Conservation (phyloP, 2,797 vertebrate species). For the Bradypodion pumilum region DNA sequence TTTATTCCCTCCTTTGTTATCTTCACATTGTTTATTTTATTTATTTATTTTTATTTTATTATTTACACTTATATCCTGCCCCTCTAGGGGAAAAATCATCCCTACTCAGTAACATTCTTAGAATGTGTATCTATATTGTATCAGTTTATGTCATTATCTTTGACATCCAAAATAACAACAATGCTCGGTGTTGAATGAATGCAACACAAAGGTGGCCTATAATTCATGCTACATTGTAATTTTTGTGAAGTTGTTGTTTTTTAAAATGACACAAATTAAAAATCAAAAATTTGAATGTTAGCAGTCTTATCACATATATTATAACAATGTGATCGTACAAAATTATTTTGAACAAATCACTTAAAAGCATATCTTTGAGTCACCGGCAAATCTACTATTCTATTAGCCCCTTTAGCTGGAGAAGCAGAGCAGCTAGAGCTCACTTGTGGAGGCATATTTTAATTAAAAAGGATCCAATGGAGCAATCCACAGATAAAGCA, state of each 20-base stretch:
- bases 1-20: neutral
- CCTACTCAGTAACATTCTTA: too few relatives aligned
- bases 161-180: neutral
- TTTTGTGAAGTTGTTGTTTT: neutral
- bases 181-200: neutral
- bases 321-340: neutral
- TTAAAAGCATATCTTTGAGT: neutral
- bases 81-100: too few relatives aligned
- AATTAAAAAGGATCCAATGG: neutral
- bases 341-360: neutral
- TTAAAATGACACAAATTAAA: neutral
- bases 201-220: neutral
- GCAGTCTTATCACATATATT: neutral
- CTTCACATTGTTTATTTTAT: neutral
- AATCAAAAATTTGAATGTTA: slow-evolving; percentile 3
- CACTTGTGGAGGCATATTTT: neutral
- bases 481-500: neutral
- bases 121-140: accelerated
- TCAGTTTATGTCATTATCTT: neutral
- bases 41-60: too few relatives aligned
- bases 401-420: neutral
- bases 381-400: neutral
- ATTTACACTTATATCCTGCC: too few relatives aligned
- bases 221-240: neutral
- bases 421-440: neutral